Conservation (phyloP, 1,140 invertebrate genomes). For the Anastrepha obliqua region DNA sequence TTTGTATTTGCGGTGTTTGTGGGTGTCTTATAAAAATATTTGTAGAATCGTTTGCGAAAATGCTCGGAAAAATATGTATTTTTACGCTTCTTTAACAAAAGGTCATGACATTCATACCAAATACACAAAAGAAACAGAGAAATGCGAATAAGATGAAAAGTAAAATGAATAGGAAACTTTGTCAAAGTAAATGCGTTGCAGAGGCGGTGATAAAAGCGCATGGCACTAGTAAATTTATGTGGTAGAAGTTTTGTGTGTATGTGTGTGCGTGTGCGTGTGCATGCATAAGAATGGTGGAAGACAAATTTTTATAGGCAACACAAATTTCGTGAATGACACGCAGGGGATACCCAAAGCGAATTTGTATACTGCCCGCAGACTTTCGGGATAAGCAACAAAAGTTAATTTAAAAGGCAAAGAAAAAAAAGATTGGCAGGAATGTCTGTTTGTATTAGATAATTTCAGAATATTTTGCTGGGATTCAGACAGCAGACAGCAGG, state of each 20-base stretch:
- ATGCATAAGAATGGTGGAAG: neutral
- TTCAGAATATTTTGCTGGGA: too few relatives aligned
- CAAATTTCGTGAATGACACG: constrained; percentile 32
- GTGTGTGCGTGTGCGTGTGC: neutral
- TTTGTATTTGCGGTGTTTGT: neutral
- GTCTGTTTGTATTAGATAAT: too few relatives aligned
- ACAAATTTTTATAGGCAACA: constrained; percentile 36
- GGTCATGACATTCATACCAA: constrained; percentile 43
- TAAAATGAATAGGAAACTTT: constrained; percentile 25
- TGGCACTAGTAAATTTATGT: neutral
- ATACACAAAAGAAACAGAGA: neutral
- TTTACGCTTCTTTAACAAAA: constrained; percentile 35
- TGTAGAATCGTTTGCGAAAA: neutral
- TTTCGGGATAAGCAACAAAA: neutral
- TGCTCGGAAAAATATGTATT: neutral
- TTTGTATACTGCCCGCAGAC: neutral
- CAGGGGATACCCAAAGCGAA: constrained; percentile 17
- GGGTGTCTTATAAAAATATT: constrained; percentile 39
- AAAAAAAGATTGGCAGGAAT: too few relatives aligned
- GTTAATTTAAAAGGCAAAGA: neutral
- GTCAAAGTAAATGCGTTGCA: neutral
- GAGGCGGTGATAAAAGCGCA: constrained; percentile 24
- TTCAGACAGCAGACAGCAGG: too few relatives aligned
- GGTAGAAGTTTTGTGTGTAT: neutral
- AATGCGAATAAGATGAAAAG: constrained; percentile 47